Percentiles rank a stretch among this genome's conserved stretches.
Evolutionary conservation across 2,888 invertebrate genomes (phyloP).

Genomic region (Sinhomidia bicolor): DNA sequence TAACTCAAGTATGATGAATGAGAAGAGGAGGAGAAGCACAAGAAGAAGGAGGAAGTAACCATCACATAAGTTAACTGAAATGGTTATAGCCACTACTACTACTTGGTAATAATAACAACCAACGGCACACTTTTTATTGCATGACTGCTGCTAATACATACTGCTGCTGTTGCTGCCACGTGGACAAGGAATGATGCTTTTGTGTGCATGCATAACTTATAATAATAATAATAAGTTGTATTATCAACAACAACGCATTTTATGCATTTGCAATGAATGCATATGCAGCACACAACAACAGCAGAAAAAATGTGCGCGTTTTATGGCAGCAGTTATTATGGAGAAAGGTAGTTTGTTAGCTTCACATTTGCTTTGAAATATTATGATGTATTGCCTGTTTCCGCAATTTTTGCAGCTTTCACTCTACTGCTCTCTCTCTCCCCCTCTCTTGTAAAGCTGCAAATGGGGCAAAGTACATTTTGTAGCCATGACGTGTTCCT

Average conservation of each 20-base stretch:
- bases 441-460: neutral
- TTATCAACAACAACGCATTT: too few relatives aligned
- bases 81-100: too few relatives aligned
- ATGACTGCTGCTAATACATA: too few relatives aligned
- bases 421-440: neutral
- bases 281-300: too few relatives aligned
- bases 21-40: too few relatives aligned
- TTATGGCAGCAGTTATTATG: too few relatives aligned
- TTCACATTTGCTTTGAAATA: slow-evolving; percentile 22
- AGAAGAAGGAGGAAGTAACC: neutral
- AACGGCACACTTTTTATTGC: neutral
- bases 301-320: too few relatives aligned
- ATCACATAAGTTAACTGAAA: neutral
- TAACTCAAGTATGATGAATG: neutral
- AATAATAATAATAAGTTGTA: too few relatives aligned
- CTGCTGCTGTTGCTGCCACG: slow-evolving; percentile 40
- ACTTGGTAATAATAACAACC: neutral
- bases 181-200: too few relatives aligned
- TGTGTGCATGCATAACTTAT: too few relatives aligned
- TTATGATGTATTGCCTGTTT: slow-evolving; percentile 59
- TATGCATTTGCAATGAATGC: too few relatives aligned
- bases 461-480: neutral
- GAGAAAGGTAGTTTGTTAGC: neutral
- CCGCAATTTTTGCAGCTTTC: slow-evolving; percentile 23
- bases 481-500: neutral